Base-by-base conservation (phyloP, 1,140 invertebrate species). In the Orchesella cincta region DNA sequence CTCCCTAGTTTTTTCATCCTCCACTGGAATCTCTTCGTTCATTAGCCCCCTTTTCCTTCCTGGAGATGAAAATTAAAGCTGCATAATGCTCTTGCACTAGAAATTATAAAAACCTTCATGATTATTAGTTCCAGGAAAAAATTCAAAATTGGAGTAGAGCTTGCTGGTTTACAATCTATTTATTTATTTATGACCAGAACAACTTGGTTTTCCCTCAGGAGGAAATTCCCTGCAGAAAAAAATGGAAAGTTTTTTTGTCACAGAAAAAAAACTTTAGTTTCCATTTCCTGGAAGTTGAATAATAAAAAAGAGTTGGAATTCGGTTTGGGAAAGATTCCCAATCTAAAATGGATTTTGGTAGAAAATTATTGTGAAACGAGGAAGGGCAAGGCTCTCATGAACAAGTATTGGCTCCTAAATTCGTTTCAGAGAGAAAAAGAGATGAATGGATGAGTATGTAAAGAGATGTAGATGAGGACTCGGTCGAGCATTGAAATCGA, bases 401-500 rank as follows among this genome's bases (percentile, higher is more conserved):
- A n/a, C 3, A 23, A 12, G 8, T 57, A 23, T 23, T 57, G 14
- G 23, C 54, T 57, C 12, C 23, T 57, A 57, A 23, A 57, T 57
- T 23, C 54, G 54, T 57, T n/a, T n/a, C 14, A 16, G 54, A 57
- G 23, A 16, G 54, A n/a, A 26, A 57, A 57, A 16, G 54, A 23
- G 5, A 23, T 12, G 26, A 57, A 57, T 57, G 54, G 54, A 57
- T 57, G 54, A 23, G 54, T 31, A 33, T 67, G 26, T 14, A 29
- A 31, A 33, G 31, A 29, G 23, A 67, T 29, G 62, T 31, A 33
- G 23, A 33, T 67, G 62, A 67, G 62, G 62, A 67, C 12, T 67
- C 31, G 62, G 62, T 67, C 62, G 62, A 67, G 62, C 62, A 67
- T 67, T 67, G 26, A 67, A 67, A 67, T 67, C 62, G 62, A 67